Evolutionary conservation across 2,113 vertebrate genomes (phyloP).

Genomic region (Phrynosoma blainvillii): DNA sequence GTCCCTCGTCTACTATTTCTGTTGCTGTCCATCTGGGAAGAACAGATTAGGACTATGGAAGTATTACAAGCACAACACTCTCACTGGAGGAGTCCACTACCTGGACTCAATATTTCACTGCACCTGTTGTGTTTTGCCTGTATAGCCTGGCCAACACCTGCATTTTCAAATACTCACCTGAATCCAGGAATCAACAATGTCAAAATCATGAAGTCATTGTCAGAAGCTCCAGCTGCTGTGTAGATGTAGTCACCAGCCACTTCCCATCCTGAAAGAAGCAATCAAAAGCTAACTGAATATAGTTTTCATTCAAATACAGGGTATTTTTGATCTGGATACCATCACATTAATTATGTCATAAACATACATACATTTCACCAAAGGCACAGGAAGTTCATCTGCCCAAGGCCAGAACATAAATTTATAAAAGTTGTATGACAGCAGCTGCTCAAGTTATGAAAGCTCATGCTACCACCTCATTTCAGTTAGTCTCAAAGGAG

Average conservation of each 20-base stretch:
- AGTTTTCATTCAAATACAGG: not conserved
- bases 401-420: not conserved
- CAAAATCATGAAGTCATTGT: constrained; percentile 91
- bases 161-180: constrained; percentile 78
- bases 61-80: not conserved
- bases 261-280: constrained; percentile 87
- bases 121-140: not conserved
- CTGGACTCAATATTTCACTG: not conserved
- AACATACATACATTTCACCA: no score
- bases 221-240: constrained; percentile 85
- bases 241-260: constrained; percentile 94
- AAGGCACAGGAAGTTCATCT: no score
- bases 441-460: no score
- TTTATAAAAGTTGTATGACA: not conserved
- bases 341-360: not conserved
- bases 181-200: constrained; percentile 87
- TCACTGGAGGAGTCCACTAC: not conserved
- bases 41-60: not conserved
- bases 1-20: not conserved
- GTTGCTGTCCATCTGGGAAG: not conserved
- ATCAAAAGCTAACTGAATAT: not conserved
- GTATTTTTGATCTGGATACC: not conserved
- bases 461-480: no score
- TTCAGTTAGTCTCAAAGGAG: no score
- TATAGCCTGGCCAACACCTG: not conserved